A percentile compares a stretch with the other conserved stretches of the same genome.
These are phyloP conservation scores for Coenobita brevimanus DNA, from an alignment of 1,140 invertebrate species.

Conservation along the genomic window DNA sequence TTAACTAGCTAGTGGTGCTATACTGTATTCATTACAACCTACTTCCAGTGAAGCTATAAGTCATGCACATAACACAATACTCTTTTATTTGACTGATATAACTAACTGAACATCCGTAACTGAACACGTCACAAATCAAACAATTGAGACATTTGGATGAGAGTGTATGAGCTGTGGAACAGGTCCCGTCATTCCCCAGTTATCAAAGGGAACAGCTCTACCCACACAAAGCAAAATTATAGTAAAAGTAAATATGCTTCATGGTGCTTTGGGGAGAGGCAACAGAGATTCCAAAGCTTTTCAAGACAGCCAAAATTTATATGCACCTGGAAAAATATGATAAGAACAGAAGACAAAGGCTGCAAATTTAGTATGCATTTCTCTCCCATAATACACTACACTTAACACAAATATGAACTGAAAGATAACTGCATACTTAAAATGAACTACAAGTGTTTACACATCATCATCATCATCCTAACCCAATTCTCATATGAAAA, in stretches of 20 bases:
- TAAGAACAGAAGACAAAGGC: constrained; percentile 19
- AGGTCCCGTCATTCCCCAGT: constrained; percentile 43
- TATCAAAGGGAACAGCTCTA: constrained; percentile 50
- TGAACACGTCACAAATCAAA: too few species aligned
- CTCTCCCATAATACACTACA: not conserved
- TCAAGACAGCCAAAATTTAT: constrained; percentile 45
- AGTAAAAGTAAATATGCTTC: constrained; percentile 37
- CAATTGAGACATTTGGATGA: too few species aligned
- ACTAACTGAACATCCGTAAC: too few species aligned
- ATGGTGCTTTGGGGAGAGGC: constrained; percentile 45
- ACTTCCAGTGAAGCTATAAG: too few species aligned
- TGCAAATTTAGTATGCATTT: not conserved
- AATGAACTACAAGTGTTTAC: not conserved
- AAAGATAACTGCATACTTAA: not conserved
- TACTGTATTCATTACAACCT: too few species aligned
- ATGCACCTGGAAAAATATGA: constrained; percentile 38
- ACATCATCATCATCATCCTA: not conserved
- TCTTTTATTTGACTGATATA: too few species aligned
- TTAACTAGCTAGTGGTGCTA: too few species aligned
- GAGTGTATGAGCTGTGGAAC: constrained; percentile 15
- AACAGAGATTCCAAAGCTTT: constrained; percentile 47
- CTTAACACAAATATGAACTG: constrained; percentile 13
- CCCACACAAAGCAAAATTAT: constrained; percentile 55
- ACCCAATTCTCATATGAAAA: constrained; percentile 48
- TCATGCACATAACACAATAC: too few species aligned